Percentiles rank a stretch among this genome's conserved stretches.
phyloP scores from a whole-genome alignment of 2,888 invertebrate genomes.

The Galerucella nymphaeae region DNA sequence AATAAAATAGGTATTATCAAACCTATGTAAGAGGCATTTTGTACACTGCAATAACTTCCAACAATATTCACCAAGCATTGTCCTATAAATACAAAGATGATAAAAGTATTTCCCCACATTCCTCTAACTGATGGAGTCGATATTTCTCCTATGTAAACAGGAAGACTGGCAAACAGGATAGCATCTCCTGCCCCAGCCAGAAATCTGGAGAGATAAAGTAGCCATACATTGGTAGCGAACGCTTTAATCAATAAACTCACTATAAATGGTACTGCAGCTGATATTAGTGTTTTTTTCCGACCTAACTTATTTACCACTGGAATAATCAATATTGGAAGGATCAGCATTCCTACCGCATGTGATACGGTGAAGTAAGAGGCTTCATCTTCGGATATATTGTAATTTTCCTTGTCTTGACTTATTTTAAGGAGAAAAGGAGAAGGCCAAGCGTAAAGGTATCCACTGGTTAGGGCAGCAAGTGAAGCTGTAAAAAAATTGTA shows the following conservation, averaged over 20 bases:
- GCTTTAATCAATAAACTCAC: constrained; percentile 4
- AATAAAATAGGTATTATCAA: constrained; percentile 69
- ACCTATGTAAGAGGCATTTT: constrained; percentile 68
- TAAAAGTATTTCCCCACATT: constrained; percentile 50
- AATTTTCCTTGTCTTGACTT: constrained; percentile 51
- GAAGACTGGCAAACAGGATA: constrained; percentile 40
- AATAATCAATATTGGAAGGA: constrained; percentile 21
- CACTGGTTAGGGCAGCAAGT: constrained; percentile 45
- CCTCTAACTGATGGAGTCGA: constrained; percentile 47
- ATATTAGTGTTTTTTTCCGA: constrained; percentile 52
- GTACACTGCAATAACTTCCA: constrained; percentile 69
- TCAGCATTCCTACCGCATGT: constrained; percentile 51
- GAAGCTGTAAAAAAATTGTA: constrained; percentile 36
- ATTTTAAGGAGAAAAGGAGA: constrained; percentile 59
- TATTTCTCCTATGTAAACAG: constrained; percentile 51
- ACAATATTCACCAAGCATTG: constrained; percentile 64
- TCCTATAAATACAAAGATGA: constrained; percentile 45
- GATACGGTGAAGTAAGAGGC: constrained; percentile 58
- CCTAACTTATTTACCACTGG: constrained; percentile 53
- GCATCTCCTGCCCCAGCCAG: constrained; percentile 50
- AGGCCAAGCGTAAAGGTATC: constrained; percentile 54
- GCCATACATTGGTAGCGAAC: constrained; percentile 12
- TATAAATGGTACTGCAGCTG: constrained; percentile 48
- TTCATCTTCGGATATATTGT: constrained; percentile 55
- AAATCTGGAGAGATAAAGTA: constrained; percentile 53